A percentile compares a stretch with the other conserved stretches of the same genome.
Conservation (phyloP, 1,140 invertebrate species). For the Drosophila arizonae region DNA sequence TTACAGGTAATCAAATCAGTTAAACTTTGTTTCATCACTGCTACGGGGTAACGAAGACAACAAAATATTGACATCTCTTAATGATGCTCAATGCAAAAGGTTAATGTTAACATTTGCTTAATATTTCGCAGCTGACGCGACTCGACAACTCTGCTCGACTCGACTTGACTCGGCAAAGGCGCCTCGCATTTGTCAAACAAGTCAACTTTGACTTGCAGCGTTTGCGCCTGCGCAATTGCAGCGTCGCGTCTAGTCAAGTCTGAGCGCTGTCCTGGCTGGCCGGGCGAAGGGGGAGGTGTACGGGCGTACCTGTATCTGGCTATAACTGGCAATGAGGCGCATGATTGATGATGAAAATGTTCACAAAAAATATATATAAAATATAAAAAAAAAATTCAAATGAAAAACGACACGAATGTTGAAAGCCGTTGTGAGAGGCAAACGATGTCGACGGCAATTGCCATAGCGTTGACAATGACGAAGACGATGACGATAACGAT, state of each 20-base stretch:
- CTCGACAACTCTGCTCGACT: background rate
- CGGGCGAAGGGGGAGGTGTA: no score
- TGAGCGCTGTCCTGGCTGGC: background rate
- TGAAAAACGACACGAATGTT: conserved; percentile 44
- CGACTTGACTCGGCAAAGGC: background rate
- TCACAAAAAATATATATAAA: conserved; percentile 27
- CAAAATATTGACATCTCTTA: conserved; percentile 14
- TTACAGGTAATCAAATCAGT: no score
- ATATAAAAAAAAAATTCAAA: conserved; percentile 33
- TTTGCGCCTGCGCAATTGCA: conserved; percentile 60
- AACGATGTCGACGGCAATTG: no score
- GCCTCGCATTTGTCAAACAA: conserved; percentile 38
- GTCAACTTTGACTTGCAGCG: conserved; percentile 36
- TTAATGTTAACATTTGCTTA: conserved; percentile 53
- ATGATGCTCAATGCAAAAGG: conserved; percentile 44
- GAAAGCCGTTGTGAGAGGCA: conserved; percentile 12
- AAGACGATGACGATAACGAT: conserved; percentile 23
- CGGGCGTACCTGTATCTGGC: background rate
- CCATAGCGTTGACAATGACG: conserved; percentile 13
- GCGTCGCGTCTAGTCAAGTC: background rate
- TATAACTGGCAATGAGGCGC: conserved; percentile 15
- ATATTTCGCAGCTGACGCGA: conserved; percentile 27
- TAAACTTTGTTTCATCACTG: no score
- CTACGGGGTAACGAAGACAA: background rate
- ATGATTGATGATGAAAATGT: conserved; percentile 60